Evolutionary conservation across 1,140 invertebrate species (phyloP).

Genomic region (Campoletis sonorensis): DNA sequence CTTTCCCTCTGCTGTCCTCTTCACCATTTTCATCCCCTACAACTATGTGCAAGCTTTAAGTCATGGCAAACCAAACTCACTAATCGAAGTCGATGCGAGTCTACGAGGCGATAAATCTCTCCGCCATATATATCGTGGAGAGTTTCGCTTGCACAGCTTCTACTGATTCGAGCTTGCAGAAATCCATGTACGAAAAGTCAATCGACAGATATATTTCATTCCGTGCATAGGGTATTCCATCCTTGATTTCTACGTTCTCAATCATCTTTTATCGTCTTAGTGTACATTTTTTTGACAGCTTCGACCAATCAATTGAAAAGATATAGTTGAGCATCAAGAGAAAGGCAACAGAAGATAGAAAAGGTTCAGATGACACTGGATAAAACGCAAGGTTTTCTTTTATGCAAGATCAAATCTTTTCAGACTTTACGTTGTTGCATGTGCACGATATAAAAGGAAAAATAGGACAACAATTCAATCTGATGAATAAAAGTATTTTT

Average conservation of each 20-base stretch:
- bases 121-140: background rate
- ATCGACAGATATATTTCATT: background rate
- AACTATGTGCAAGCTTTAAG: background rate
- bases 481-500: no score
- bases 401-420: no score
- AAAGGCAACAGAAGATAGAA: no score
- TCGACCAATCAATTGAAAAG: no score
- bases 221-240: background rate
- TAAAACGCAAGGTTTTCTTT: no score
- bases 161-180: background rate
- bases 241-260: background rate
- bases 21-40: background rate
- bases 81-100: conserved; percentile 31
- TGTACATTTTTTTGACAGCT: no score
- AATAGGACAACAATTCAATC: no score
- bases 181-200: background rate
- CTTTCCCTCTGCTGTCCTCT: background rate
- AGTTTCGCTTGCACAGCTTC: conserved; percentile 20
- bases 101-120: conserved; percentile 25
- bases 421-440: no score
- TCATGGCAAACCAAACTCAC: conserved; percentile 37
- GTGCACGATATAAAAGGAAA: no score
- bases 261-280: no score
- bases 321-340: no score
- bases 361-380: no score